Evolutionary conservation across 2,113 vertebrate species (phyloP).

Genomic region (Chloroceryle aenea): DNA sequence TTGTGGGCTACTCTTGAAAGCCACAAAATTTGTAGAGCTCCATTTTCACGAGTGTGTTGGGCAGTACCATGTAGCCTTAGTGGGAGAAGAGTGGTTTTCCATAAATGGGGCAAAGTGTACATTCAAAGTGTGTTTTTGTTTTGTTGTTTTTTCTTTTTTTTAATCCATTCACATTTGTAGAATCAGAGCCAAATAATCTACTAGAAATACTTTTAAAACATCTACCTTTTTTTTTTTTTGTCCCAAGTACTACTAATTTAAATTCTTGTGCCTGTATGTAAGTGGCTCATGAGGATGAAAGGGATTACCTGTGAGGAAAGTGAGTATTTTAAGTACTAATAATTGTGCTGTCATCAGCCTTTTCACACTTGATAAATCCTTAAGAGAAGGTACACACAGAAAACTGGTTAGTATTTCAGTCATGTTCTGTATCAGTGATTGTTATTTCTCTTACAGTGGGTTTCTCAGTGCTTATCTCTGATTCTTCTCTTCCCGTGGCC

Average conservation of each 20-base stretch:
- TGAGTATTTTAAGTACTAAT: not conserved
- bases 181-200: not conserved
- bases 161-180: not conserved
- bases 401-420: not conserved
- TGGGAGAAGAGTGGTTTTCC: not conserved
- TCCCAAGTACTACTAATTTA: not conserved
- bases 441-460: fast-evolving
- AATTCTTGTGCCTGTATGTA: not conserved
- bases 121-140: not conserved
- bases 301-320: not conserved
- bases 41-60: fast-evolving
- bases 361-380: not conserved
- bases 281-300: not conserved
- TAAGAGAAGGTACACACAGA: not conserved
- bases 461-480: not conserved
- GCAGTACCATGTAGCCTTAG: not conserved
- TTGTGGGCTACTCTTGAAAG: not conserved
- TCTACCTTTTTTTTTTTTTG: not conserved
- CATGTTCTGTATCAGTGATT: not conserved
- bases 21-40: not conserved
- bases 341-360: not conserved
- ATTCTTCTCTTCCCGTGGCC: fast-evolving
- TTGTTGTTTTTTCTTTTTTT: not conserved
- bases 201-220: not conserved
- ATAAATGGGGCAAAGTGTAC: not conserved